Conservation (phyloP, 2,113 vertebrate species). For the Clarias gariepinus region DNA sequence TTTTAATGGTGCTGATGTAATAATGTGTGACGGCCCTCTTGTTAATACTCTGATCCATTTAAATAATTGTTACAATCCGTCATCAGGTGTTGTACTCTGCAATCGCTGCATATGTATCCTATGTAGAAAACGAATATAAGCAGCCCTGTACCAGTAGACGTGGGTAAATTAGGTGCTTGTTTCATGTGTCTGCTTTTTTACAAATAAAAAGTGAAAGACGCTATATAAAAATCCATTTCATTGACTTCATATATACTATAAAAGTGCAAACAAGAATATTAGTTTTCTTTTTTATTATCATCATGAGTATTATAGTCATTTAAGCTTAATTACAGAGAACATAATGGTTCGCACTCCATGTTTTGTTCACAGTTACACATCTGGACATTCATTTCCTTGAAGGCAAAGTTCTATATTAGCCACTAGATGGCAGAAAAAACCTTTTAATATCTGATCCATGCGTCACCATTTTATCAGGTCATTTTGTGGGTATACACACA, state of each 20-base stretch:
- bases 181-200: neutral
- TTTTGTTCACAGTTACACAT: neutral
- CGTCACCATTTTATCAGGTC: neutral
- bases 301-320: neutral
- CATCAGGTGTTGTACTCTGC: neutral
- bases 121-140: neutral
- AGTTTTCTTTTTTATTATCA: neutral
- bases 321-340: neutral
- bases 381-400: neutral
- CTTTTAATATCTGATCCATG: neutral
- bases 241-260: neutral
- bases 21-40: too few relatives aligned
- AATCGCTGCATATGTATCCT: neutral
- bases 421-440: constrained; percentile 3
- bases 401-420: neutral
- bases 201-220: neutral
- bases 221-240: neutral
- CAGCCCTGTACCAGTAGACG: neutral
- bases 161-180: neutral
- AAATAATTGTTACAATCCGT: neutral
- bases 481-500: neutral
- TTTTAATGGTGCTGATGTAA: too few relatives aligned
- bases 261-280: neutral
- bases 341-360: neutral
- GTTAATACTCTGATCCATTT: neutral